These are phyloP conservation scores for Phlogophora meticulosa DNA, from an alignment of 2,888 invertebrate genomes.

Conservation along the genomic window DNA sequence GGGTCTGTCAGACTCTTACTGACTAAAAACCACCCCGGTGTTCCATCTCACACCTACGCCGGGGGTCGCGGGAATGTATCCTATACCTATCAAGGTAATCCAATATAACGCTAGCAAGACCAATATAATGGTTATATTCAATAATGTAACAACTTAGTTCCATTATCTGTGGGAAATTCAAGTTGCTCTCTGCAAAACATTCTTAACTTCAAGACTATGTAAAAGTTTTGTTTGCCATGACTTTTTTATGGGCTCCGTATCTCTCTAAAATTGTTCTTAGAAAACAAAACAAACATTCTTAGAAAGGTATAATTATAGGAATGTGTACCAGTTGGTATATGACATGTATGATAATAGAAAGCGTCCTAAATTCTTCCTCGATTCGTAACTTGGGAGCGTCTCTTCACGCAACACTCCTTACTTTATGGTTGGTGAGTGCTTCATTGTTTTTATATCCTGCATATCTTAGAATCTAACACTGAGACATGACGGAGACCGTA, in stretches of 20 bases:
- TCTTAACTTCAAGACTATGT: background rate
- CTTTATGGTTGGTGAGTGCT: background rate
- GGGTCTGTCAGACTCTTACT: no score
- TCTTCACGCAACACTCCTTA: background rate
- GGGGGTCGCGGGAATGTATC: no score
- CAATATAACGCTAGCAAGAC: no score
- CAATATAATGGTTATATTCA: no score
- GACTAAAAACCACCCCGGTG: no score
- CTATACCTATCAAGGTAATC: no score
- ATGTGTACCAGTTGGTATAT: constrained; percentile 34
- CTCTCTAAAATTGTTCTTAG: constrained; percentile 43
- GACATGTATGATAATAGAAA: constrained; percentile 46
- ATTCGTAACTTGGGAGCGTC: constrained; percentile 42
- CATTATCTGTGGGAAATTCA: no score
- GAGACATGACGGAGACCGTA: no score
- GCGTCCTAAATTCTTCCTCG: constrained; percentile 44
- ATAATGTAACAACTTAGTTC: no score
- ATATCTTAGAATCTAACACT: no score
- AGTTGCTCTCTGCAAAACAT: background rate
- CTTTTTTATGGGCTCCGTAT: constrained; percentile 38
- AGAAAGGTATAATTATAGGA: constrained; percentile 12
- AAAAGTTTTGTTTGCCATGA: constrained; percentile 24
- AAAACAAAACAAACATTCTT: constrained; percentile 47
- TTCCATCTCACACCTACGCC: no score
- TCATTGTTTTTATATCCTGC: no score